Evolutionary conservation across 2,888 invertebrate genomes (phyloP).

Genomic region (Mactromeris polynyma): DNA sequence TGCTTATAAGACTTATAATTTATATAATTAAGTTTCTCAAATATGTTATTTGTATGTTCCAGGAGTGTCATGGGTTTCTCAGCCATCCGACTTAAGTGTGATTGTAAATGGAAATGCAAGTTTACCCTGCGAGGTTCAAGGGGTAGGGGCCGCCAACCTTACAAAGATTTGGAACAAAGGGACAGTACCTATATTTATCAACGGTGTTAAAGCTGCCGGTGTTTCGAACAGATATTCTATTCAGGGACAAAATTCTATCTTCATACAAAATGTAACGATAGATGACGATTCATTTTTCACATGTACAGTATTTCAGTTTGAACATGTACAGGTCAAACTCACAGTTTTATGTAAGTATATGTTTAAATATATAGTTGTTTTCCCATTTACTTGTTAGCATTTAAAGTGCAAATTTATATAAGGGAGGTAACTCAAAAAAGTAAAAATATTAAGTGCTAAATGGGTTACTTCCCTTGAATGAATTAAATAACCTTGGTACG

Average conservation of each 20-base stretch:
- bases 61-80: constrained; percentile 53
- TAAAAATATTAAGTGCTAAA: neutral
- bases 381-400: too few species aligned
- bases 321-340: constrained; percentile 65
- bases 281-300: constrained; percentile 72
- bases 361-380: neutral
- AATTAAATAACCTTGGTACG: too few species aligned
- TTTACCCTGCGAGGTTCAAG: constrained; percentile 67
- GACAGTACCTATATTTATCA: constrained; percentile 65
- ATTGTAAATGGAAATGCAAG: constrained; percentile 62
- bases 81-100: constrained; percentile 56
- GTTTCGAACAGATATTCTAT: constrained; percentile 63
- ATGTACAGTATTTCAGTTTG: constrained; percentile 71
- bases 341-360: constrained; percentile 74
- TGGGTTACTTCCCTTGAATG: constrained; percentile 22
- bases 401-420: neutral
- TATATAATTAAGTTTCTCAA: too few species aligned
- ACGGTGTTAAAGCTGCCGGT: constrained; percentile 42
- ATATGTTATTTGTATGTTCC: neutral
- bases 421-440: constrained; percentile 45
- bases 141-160: neutral
- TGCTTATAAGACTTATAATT: too few species aligned
- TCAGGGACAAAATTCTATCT: constrained; percentile 67
- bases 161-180: constrained; percentile 69
- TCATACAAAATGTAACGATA: constrained; percentile 68